phyloP scores from a whole-genome alignment of 1,140 invertebrate species.

The Drosophila leontia region DNA sequence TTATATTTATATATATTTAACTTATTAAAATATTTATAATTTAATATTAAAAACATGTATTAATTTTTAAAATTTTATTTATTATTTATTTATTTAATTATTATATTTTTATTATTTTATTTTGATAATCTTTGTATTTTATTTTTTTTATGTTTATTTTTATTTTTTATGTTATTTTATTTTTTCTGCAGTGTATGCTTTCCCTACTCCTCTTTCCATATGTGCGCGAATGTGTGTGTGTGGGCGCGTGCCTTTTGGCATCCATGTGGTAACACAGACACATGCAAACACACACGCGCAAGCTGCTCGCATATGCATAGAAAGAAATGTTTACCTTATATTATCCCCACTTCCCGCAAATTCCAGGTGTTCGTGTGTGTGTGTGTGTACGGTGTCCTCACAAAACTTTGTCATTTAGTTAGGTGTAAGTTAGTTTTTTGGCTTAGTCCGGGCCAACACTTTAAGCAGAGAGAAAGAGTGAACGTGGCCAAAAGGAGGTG shows the following conservation, averaged over 20 bases:
- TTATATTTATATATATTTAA: too few species aligned
- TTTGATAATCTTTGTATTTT: too few species aligned
- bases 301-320: slow-evolving; percentile 42
- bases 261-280: slow-evolving; percentile 26
- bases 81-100: too few species aligned
- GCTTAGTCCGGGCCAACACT: slow-evolving; percentile 73
- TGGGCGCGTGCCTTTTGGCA: slow-evolving; percentile 38
- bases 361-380: neutral
- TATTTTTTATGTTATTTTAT: too few species aligned
- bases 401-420: slow-evolving; percentile 80
- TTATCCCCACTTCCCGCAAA: slow-evolving; percentile 19
- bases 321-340: slow-evolving; percentile 51
- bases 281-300: slow-evolving; percentile 5
- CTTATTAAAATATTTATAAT: too few species aligned
- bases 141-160: too few species aligned
- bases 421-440: slow-evolving; percentile 80
- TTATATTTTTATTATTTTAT: too few species aligned
- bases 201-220: neutral
- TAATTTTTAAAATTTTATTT: too few species aligned
- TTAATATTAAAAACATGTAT: too few species aligned
- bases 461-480: slow-evolving; percentile 55
- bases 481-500: slow-evolving; percentile 8
- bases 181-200: neutral
- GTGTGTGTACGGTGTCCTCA: neutral
- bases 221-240: slow-evolving; percentile 3